Evolutionary conservation across 2,888 invertebrate genomes (phyloP).

Genomic region (Trimorus sp.): DNA sequence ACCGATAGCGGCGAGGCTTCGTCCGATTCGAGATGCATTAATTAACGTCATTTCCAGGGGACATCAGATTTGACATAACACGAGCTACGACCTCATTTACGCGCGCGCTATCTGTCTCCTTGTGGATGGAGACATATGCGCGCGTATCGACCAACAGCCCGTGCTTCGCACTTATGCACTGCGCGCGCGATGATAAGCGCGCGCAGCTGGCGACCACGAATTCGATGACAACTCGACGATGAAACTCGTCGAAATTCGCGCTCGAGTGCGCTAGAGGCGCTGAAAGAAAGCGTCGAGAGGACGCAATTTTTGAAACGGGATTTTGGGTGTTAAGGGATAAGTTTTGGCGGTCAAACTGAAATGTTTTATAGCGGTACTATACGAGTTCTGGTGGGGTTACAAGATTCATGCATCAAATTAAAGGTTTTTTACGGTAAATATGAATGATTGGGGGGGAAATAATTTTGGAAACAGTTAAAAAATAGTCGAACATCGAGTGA

Average conservation of each 20-base stretch:
- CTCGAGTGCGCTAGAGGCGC: background rate
- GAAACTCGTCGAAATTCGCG: background rate
- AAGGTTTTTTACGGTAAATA: no score
- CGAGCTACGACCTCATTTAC: constrained; percentile 73
- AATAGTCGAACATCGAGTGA: no score
- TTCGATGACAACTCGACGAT: constrained; percentile 32
- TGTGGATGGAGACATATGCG: constrained; percentile 52
- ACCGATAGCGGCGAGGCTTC: constrained; percentile 32
- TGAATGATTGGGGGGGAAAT: no score
- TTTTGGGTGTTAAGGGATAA: no score
- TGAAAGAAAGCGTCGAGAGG: no score
- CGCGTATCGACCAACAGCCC: constrained; percentile 8
- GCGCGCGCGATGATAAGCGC: constrained; percentile 45
- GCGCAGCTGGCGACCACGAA: constrained; percentile 34
- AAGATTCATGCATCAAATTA: no score
- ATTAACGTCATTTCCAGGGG: constrained; percentile 76
- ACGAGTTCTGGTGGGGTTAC: no score
- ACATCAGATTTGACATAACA: constrained; percentile 75
- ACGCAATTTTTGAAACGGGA: no score
- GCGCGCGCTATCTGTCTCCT: constrained; percentile 72
- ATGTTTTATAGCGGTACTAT: no score
- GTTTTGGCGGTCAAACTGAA: no score
- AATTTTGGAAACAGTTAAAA: no score
- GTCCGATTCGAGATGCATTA: constrained; percentile 73
- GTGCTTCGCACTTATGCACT: constrained; percentile 12